phyloP scores from a whole-genome alignment of 2,888 invertebrate species.

The Nymphalis urticae region DNA sequence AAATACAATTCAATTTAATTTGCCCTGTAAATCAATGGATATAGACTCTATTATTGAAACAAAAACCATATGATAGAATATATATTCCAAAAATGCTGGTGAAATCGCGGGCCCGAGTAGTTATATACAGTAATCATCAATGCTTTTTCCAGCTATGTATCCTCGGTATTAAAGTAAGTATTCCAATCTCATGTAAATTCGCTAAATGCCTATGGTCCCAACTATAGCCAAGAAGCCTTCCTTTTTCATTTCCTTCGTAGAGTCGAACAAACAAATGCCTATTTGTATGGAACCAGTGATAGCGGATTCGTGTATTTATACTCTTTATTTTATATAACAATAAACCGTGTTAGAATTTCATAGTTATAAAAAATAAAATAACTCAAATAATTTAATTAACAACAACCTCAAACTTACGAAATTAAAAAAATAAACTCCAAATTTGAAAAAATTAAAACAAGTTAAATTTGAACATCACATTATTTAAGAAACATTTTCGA shows the following conservation, averaged over 20 bases:
- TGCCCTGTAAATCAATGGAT: too few relatives aligned
- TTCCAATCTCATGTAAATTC: slow-evolving; percentile 69
- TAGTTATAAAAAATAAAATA: background rate
- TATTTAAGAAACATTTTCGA: too few relatives aligned
- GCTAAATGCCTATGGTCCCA: slow-evolving; percentile 59
- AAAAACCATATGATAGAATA: too few relatives aligned
- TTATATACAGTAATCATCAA: background rate
- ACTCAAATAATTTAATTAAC: background rate
- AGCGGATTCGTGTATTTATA: slow-evolving; percentile 41
- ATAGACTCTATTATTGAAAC: too few relatives aligned
- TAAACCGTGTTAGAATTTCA: background rate
- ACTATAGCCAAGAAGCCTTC: slow-evolving; percentile 55
- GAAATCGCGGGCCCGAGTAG: background rate
- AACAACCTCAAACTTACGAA: too few relatives aligned
- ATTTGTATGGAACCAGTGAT: slow-evolving; percentile 42
- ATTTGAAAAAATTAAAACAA: too few relatives aligned
- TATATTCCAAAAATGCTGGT: background rate
- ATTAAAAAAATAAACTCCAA: too few relatives aligned
- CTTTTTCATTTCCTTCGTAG: slow-evolving; percentile 72
- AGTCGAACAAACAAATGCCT: slow-evolving; percentile 68
- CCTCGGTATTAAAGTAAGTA: slow-evolving; percentile 45
- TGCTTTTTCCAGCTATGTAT: slow-evolving; percentile 12
- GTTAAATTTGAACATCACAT: too few relatives aligned
- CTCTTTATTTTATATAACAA: background rate
- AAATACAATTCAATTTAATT: too few relatives aligned